Evolutionary conservation across 2,113 vertebrate species (phyloP).

Genomic region (Paramisgurnus dabryanus): DNA sequence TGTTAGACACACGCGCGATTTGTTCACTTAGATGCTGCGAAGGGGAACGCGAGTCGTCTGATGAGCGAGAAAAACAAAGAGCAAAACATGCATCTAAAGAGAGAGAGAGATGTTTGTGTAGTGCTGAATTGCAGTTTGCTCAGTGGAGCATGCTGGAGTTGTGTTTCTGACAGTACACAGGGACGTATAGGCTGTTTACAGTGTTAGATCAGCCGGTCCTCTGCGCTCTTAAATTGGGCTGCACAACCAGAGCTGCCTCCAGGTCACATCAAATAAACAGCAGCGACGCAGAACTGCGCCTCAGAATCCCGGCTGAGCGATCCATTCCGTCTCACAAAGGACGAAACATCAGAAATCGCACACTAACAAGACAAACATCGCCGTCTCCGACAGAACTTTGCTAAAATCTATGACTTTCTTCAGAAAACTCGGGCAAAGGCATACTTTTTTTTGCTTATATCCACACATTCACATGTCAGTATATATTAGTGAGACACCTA

Average conservation of each 20-base stretch:
- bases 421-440: background rate
- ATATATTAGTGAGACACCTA: background rate
- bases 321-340: conserved; percentile 35
- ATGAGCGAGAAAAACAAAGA: conserved; percentile 38
- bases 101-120: conserved; percentile 19
- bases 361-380: conserved; percentile 40
- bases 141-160: conserved; percentile 47
- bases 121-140: conserved; percentile 46
- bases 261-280: conserved; percentile 52
- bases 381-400: background rate
- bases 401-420: background rate
- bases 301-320: conserved; percentile 35
- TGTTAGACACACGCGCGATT: conserved; percentile 31
- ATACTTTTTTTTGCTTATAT: background rate
- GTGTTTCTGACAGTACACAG: conserved; percentile 48
- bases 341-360: conserved; percentile 28
- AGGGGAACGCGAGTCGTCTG: conserved; percentile 17
- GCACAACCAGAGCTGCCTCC: conserved; percentile 46
- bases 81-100: conserved; percentile 18
- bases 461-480: background rate
- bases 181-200: conserved; percentile 48
- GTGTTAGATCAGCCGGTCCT: conserved; percentile 32
- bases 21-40: conserved; percentile 48
- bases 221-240: conserved; percentile 46
- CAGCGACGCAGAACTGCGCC: conserved; percentile 34